Conservation (phyloP, 64 coral and sea anemone species). For the Montipora sp. region DNA sequence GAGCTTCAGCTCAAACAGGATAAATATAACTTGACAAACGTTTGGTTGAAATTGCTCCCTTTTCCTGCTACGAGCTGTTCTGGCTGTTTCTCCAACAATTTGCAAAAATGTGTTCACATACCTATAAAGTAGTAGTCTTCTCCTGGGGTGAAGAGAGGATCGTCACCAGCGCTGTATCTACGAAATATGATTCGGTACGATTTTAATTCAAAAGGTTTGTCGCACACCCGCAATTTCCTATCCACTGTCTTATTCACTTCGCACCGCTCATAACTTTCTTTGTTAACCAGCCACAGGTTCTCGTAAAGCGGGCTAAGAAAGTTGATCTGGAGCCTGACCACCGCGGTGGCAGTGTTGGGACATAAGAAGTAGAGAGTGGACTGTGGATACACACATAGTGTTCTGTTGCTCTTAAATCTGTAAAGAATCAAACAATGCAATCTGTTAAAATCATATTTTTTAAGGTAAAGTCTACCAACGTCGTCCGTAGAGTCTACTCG, state of each 20-base stretch:
- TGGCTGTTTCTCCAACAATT: too few species aligned
- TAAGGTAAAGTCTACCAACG: too few species aligned
- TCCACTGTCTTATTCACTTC: constrained; percentile 15
- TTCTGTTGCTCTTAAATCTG: constrained; percentile 56
- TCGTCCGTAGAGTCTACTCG: too few species aligned
- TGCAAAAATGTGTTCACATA: not conserved
- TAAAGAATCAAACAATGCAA: not conserved
- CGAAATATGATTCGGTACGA: constrained; percentile 71
- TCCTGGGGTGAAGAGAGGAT: constrained; percentile 68
- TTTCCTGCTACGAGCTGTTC: too few species aligned
- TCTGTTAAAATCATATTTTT: not conserved
- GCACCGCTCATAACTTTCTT: constrained; percentile 61
- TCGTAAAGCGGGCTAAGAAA: constrained; percentile 66
- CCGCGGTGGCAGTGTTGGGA: constrained; percentile 60
- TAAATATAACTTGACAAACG: too few species aligned
- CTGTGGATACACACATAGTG: constrained; percentile 57
- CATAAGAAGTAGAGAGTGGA: constrained; percentile 77
- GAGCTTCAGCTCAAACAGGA: too few species aligned
- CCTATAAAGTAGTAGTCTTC: constrained; percentile 91
- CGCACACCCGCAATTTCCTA: constrained; percentile 49
- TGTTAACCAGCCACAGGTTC: constrained; percentile 81
- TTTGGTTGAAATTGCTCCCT: too few species aligned
- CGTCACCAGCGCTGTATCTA: constrained; percentile 35
- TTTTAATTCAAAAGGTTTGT: constrained; percentile 66
- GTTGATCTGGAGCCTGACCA: constrained; percentile 22